Base-by-base conservation (phyloP, 2,113 vertebrate genomes). In the Cinclus mexicanus region DNA sequence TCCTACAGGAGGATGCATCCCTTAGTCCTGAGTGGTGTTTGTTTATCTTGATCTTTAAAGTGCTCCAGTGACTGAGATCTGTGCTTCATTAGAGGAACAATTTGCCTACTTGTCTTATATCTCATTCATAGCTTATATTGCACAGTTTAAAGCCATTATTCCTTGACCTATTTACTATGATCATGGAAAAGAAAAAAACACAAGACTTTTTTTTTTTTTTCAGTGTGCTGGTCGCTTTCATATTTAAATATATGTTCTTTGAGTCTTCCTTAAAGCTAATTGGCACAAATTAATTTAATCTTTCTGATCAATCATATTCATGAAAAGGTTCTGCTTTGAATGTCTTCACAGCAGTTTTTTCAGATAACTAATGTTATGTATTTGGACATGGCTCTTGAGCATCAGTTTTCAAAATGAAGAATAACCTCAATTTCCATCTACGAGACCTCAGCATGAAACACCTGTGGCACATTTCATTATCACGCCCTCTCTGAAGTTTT, bases 381-480 rank as follows among this genome's bases (percentile, higher is more conserved):
- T 44, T 61, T 10, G 5, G 37, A 57, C 3, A 0, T 21, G 19
- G 31, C 17, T 83, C 55, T 61, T 49, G 22, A 74, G 25, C 46
- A 29, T 83, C 37, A 2, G 20, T 83, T 70, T 68, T 70, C 39
- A 44, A 83, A 72, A 65, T 35, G 10, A 74, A 77, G 26, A 77
- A 63, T 46, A 72, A 41, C 13, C 33, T 81, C 33, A 25, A 2
- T 64, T 92, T 86, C 52, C 25, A 5, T 44, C 42, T 35, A 20
- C 23, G 52, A 89, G 50, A 44, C 42, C 50, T 74, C 78, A 53
- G 37, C 8, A 6, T 29, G 44, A 70, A 74, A 83, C 19, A 14
- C 14, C 41, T 1, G 0, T 64, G 65, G 47, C 0, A 0, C 2
- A 2, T 90, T 77, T 85, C 1, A 1, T 84, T 63, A 71, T 41